Conservation (phyloP, 2,113 vertebrate species). For the Orientallactaga bullata region DNA sequence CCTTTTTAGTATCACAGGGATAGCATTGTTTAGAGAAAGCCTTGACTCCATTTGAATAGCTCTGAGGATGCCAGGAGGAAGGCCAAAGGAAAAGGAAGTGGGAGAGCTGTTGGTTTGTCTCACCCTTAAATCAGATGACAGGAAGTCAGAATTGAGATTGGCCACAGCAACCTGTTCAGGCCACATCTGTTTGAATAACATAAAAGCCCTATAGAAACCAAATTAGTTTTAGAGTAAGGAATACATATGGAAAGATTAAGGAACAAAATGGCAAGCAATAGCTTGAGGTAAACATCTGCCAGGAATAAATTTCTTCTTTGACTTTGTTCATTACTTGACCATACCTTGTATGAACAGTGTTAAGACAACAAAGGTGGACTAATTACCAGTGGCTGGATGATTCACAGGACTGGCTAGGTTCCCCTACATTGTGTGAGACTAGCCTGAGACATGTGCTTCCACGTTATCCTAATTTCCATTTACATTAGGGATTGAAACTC, state of each 20-base stretch:
- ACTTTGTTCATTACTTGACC: not conserved
- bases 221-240: constrained; percentile 60
- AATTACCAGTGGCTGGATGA: not conserved
- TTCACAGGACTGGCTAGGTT: not conserved
- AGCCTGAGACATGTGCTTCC: not conserved
- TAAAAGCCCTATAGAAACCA: constrained; percentile 64
- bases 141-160: constrained; percentile 87
- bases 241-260: constrained; percentile 49
- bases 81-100: constrained; percentile 89
- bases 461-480: not conserved
- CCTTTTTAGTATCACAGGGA: constrained; percentile 85
- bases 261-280: constrained; percentile 31
- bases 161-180: constrained; percentile 77
- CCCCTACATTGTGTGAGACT: not conserved
- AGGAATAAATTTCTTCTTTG: constrained; percentile 33
- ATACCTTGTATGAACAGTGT: not conserved
- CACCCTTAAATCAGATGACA: constrained; percentile 87
- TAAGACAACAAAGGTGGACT: not conserved
- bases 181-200: constrained; percentile 76
- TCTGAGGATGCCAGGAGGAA: constrained; percentile 90
- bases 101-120: constrained; percentile 88
- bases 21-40: constrained; percentile 92
- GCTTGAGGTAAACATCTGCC: not conserved
- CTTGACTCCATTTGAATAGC: constrained; percentile 87
- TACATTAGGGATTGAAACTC: not conserved